Percentiles rank a stretch among this genome's conserved stretches.
phyloP scores from a whole-genome alignment of 2,888 invertebrate species.

The Nomada goodeniana region DNA sequence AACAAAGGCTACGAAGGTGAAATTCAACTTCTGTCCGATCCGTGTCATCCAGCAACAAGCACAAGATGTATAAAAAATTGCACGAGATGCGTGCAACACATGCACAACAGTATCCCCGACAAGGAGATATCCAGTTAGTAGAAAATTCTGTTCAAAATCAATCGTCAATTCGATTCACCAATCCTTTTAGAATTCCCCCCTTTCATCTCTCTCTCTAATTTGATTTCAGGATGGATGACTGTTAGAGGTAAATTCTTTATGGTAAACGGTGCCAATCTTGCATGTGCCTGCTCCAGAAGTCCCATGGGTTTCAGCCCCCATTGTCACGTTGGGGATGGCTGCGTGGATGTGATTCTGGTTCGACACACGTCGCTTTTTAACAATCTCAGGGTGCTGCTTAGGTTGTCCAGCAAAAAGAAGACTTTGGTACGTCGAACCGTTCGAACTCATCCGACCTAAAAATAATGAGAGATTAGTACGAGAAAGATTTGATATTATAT shows the following conservation, averaged over 20 bases:
- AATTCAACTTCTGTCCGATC: constrained; percentile 85
- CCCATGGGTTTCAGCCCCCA: constrained; percentile 92
- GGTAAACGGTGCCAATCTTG: constrained; percentile 91
- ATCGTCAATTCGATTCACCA: too few relatives aligned
- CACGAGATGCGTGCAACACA: constrained; percentile 80
- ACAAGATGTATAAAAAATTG: constrained; percentile 86
- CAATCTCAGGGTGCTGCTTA: constrained; percentile 89
- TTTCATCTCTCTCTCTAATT: neutral
- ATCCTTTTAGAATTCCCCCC: neutral
- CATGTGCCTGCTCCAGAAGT: constrained; percentile 90
- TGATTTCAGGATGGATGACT: constrained; percentile 85
- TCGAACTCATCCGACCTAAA: neutral
- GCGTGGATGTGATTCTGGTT: constrained; percentile 90
- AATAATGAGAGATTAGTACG: too few relatives aligned
- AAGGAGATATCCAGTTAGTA: constrained; percentile 80
- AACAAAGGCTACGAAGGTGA: constrained; percentile 89
- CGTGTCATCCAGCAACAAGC: constrained; percentile 83
- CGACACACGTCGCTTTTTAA: constrained; percentile 90
- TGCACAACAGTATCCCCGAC: constrained; percentile 74
- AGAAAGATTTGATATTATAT: too few relatives aligned
- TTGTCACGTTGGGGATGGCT: constrained; percentile 92
- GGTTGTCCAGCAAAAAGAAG: constrained; percentile 87
- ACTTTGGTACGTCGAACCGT: constrained; percentile 86
- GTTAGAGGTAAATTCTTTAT: constrained; percentile 91
- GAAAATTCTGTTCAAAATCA: neutral